These are phyloP conservation scores for Phoxinus dragarum DNA, from an alignment of 2,797 vertebrate genomes.

Conservation along the genomic window DNA sequence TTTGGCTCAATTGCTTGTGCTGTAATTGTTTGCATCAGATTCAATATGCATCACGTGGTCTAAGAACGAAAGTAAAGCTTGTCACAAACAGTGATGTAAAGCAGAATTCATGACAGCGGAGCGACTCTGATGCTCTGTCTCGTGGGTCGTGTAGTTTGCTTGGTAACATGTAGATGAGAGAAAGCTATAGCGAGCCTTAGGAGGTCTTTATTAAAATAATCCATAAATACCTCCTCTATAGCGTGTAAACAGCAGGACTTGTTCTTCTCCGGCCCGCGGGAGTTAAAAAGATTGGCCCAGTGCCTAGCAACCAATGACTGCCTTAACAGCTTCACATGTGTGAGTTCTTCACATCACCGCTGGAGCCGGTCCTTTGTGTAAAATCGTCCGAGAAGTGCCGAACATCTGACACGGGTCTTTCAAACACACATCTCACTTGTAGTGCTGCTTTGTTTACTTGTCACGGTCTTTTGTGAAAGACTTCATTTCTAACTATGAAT, in stretches of 20 bases:
- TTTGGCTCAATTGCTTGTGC: slow-evolving; percentile 8
- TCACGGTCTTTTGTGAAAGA: not conserved
- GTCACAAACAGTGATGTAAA: slow-evolving; percentile 16
- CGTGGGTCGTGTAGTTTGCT: slow-evolving; percentile 2
- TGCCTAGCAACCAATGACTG: slow-evolving; percentile 22
- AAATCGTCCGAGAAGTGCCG: not conserved
- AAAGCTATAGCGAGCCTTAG: slow-evolving; percentile 14
- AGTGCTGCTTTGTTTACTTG: not conserved
- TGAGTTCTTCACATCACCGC: not conserved
- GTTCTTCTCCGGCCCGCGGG: not conserved
- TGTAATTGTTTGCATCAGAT: slow-evolving; percentile 46
- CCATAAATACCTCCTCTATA: slow-evolving; percentile 38
- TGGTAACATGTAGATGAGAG: slow-evolving; percentile 34
- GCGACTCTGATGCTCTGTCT: not conserved
- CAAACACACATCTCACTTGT: slow-evolving; percentile 5
- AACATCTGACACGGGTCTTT: slow-evolving; percentile 6
- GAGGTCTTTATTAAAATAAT: slow-evolving; percentile 42
- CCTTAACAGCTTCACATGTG: not conserved
- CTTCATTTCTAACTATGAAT: not conserved
- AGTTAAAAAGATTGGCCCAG: not conserved
- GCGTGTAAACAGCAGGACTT: slow-evolving; percentile 11
- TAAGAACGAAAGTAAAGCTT: slow-evolving; percentile 11
- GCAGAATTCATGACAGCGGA: not conserved
- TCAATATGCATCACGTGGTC: slow-evolving; percentile 13
- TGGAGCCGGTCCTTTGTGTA: not conserved